A percentile compares a stretch with the other conserved stretches of the same genome.
These are phyloP conservation scores for Callithrix jacchus DNA, from an alignment of 2,113 vertebrate genomes.

Conservation along the genomic window DNA sequence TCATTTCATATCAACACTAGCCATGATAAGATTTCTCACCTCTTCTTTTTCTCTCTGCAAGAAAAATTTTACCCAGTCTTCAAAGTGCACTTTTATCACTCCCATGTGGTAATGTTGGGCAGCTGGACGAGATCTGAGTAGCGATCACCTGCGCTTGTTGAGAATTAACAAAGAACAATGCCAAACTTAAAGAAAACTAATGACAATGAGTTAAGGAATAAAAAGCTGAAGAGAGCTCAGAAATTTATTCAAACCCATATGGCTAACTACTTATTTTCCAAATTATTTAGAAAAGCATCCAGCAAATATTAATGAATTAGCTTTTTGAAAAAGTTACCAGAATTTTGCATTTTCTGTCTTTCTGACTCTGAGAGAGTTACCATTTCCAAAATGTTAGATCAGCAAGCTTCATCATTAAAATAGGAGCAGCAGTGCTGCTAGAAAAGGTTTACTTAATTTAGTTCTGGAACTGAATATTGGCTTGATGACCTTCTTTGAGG, in stretches of 20 bases:
- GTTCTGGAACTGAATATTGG: not conserved
- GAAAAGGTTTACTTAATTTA: not conserved
- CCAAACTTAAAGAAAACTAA: not conserved
- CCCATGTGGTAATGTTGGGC: not conserved
- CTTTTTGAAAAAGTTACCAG: not conserved
- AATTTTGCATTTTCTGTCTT: not conserved
- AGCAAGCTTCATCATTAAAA: not conserved
- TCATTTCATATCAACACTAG: not conserved
- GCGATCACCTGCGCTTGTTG: not conserved
- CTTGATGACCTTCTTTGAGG: not conserved
- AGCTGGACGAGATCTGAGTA: not conserved
- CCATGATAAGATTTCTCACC: not conserved
- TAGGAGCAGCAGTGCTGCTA: not conserved
- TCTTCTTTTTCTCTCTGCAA: not conserved
- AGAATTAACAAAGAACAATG: not conserved
- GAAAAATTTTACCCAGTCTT: not conserved
- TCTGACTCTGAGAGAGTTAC: not conserved
- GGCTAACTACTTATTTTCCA: conserved; percentile 6
- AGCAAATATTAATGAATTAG: not conserved
- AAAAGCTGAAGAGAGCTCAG: not conserved
- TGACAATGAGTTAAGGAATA: not conserved
- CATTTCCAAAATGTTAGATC: not conserved
- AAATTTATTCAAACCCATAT: not conserved
- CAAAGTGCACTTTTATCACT: not conserved
- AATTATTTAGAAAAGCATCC: not conserved